Base-by-base conservation (phyloP, 1,140 invertebrate species). In the Neodiprion virginianus region DNA sequence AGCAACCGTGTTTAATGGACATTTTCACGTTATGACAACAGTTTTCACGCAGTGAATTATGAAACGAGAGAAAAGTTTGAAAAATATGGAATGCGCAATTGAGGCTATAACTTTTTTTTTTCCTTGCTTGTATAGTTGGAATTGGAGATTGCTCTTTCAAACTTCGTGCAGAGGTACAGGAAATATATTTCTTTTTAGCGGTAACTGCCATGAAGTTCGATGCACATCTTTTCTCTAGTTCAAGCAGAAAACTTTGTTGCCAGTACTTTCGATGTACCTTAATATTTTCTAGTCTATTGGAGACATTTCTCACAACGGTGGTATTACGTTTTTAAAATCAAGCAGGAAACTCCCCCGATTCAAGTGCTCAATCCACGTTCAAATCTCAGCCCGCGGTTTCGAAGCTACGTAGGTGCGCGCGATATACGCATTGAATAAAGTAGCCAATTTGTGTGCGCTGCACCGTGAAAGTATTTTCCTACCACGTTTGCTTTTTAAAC, bases 211-310 rank as follows among this genome's bases (percentile, higher is more conserved):
- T 61, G n/a, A 61, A 61, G 53, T 61, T 61, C 53, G 53, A 61
- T 61, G 11, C 53, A 61, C 53, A 61, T 61, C 53, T 61, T 61
- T 40, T 17, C 53, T 17, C 53, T 61, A 61, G 53, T 61, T 61
- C 11, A 61, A 61, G 53, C 53, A 61, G 53, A 61, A 61, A 61
- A 61, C 53, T 61, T 61, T 61, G 53, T 61, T 17, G 53, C 28
- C 53, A 61, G 53, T 17, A 61, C 53, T 61, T 61, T 17, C 53
- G 53, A 61, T 61, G 53, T 61, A 61, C 53, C 53, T 61, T 61
- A 61, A 61, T 61, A 61, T 61, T 61, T 61, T 61, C 53, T 61
- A 61, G 53, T 61, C 53, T 61, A 61, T 61, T 61, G 53, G 53
- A 61, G 53, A 61, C 53, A 61, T 61, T 61, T 61, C 53, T 61